These are phyloP conservation scores for Nomada flava DNA, from an alignment of 2,888 invertebrate species.

Conservation along the genomic window DNA sequence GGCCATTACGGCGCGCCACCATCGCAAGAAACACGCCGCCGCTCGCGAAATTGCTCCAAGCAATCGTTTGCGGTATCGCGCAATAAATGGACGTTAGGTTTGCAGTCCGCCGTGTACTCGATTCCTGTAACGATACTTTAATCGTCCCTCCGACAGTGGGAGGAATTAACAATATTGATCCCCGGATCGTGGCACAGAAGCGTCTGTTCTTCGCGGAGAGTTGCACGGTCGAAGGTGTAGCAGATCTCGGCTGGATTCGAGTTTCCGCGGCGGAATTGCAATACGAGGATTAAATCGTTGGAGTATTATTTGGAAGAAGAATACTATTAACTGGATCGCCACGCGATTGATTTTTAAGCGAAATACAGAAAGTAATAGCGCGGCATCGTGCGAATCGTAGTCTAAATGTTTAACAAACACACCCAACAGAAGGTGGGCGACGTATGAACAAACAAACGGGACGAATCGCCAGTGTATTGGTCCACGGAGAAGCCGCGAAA, in stretches of 20 bases:
- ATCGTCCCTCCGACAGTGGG: conserved; percentile 9
- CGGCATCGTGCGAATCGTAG: too few species aligned
- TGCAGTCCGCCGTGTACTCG: neutral
- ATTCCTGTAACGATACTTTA: conserved; percentile 29
- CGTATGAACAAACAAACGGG: neutral
- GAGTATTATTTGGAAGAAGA: too few species aligned
- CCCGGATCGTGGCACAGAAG: neutral
- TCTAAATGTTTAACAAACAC: too few species aligned
- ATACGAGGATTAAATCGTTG: too few species aligned
- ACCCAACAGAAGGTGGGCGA: too few species aligned
- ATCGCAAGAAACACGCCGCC: conserved; percentile 26
- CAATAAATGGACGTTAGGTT: conserved; percentile 10
- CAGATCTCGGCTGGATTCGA: neutral
- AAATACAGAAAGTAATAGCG: too few species aligned
- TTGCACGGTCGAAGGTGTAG: neutral
- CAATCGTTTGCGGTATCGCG: conserved; percentile 27
- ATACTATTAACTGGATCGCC: too few species aligned
- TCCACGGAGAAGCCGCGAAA: neutral
- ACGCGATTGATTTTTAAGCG: too few species aligned
- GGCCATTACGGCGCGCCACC: conserved; percentile 32
- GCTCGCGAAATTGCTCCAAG: conserved; percentile 20
- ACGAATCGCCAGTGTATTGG: neutral
- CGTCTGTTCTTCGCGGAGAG: neutral
- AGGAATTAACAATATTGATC: conserved; percentile 21
- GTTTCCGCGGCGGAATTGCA: neutral